Base-by-base conservation (phyloP, 2,113 vertebrate genomes). In the Paradisaea rubra region DNA sequence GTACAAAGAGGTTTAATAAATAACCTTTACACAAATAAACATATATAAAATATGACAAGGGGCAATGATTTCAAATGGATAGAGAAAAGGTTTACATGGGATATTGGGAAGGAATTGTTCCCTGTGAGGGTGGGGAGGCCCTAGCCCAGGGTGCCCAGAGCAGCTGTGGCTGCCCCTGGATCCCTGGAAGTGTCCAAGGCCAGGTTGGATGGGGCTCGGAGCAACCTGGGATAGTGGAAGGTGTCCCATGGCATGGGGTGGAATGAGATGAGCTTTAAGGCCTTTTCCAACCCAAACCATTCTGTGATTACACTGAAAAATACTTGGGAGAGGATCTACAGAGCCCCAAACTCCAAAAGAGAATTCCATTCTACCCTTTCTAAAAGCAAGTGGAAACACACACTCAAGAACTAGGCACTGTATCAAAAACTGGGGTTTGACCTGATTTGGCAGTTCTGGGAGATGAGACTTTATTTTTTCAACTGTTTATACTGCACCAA, bases 111-210 rank as follows among this genome's bases (percentile, higher is more conserved):
- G 39, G 10, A 81, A 68, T 60, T 30, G 0, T 6, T 14, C 23
- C 6, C 39, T 21, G 28, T 1, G 15, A 45, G 23, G 27, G 13
- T 2, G 60, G 1, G 0, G 0, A 50, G 4, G 44, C 60, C 14
- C 50, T 81, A 37, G 68, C 68, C n/a, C 60, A 52, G 68, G 31
- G 0, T 73, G 19, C 28, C 24, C 61, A 81, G 39, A 53, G 39
- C 0, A 81, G n/a, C 61, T 74, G 53, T 25, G 61, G 78, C 61
- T 81, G 69, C 20, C 49, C 35, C 74, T 33, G 63, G 10, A 47
- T 21, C 53, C 52, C 69, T 60, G 44, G 11, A 0, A 59, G 33
- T 45, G 78, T 2, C 2, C 53, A 0, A n/a, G 53, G n/a, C 28
- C 44, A 53, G n/a, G 39, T 0, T 66, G 76, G 59, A 57, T 13